Evolutionary conservation across 1,140 invertebrate species (phyloP).

Genomic region (Diprion similis): DNA sequence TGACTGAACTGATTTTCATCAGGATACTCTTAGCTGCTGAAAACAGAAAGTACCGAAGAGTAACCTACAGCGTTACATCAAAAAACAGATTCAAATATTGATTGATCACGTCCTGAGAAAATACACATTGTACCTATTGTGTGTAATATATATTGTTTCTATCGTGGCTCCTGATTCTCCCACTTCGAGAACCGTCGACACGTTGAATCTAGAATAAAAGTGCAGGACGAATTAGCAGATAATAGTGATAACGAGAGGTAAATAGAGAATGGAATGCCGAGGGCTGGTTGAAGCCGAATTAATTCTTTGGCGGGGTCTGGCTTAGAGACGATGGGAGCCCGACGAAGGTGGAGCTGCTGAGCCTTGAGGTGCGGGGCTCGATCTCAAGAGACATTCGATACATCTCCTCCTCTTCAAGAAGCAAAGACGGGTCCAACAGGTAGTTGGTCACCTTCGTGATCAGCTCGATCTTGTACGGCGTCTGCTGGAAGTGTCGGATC

Average conservation of each 20-base stretch:
- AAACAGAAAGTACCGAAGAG: no score
- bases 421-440: constrained; percentile 77
- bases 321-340: constrained; percentile 37
- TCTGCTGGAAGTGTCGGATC: constrained; percentile 91
- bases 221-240: no score
- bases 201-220: no score
- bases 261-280: neutral
- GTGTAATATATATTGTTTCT: no score
- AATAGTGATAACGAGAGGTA: neutral
- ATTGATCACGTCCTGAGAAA: no score
- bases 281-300: neutral
- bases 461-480: constrained; percentile 89
- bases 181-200: no score
- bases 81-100: no score
- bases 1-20: no score
- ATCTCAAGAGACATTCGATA: constrained; percentile 84
- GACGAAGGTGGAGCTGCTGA: constrained; percentile 58
- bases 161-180: no score
- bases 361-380: constrained; percentile 77
- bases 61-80: no score
- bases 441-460: constrained; percentile 84
- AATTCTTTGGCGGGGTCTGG: constrained; percentile 36
- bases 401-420: constrained; percentile 84
- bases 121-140: no score
- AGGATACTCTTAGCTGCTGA: no score